Evolutionary conservation across 2,888 invertebrate species (phyloP).

Genomic region (Coecobrya sp.): DNA sequence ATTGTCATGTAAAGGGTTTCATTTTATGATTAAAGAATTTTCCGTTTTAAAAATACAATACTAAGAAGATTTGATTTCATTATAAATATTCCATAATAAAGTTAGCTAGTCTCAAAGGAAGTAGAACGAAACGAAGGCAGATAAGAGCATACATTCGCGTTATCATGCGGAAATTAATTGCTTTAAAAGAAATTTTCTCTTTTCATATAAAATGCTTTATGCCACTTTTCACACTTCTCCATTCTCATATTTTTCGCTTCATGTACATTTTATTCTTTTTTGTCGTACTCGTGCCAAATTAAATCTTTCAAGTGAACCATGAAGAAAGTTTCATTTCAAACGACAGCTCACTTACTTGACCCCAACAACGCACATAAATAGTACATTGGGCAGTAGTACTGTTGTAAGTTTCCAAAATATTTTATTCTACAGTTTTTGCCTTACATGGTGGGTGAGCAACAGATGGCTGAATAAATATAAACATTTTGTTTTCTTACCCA

Average conservation of each 20-base stretch:
- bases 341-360: constrained; percentile 32
- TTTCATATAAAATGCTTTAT: background rate
- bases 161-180: no score
- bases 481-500: constrained; percentile 50
- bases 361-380: background rate
- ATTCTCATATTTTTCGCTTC: background rate
- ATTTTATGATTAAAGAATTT: no score
- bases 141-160: no score
- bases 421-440: background rate
- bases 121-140: no score
- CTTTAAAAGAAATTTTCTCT: background rate
- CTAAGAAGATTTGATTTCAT: no score
- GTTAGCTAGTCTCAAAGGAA: no score
- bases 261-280: background rate
- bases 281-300: constrained; percentile 27
- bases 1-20: no score
- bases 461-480: constrained; percentile 53
- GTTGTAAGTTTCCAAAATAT: background rate
- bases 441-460: constrained; percentile 21
- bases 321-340: constrained; percentile 12
- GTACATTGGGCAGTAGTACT: background rate
- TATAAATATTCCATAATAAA: no score
- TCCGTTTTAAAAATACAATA: no score
- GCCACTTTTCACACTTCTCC: background rate
- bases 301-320: constrained; percentile 61